phyloP scores from a whole-genome alignment of 2,797 vertebrate genomes.

The Sebastes goodei region DNA sequence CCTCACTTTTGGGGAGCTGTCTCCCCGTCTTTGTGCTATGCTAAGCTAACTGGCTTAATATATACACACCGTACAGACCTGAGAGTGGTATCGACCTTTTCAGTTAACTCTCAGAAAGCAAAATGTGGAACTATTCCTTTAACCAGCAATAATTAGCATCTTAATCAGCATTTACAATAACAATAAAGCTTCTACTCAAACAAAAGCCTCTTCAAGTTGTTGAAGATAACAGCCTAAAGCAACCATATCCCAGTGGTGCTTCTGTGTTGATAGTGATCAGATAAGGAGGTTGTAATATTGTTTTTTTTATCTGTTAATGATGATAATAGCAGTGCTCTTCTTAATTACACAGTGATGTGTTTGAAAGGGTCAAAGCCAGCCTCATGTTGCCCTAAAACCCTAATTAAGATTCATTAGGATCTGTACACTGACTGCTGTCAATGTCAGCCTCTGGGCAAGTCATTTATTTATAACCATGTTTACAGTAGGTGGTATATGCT shows the following conservation, averaged over 20 bases:
- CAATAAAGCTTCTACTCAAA: background rate
- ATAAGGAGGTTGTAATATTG: background rate
- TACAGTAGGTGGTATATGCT: conserved; percentile 43
- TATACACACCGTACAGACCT: background rate
- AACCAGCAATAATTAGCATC: background rate
- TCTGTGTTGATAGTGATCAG: background rate
- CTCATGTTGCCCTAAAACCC: conserved; percentile 23
- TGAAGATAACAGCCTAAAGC: background rate
- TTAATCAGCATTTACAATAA: background rate
- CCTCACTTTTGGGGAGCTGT: background rate
- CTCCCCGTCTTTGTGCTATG: background rate
- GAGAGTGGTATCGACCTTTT: background rate
- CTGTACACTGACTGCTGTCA: conserved; percentile 24
- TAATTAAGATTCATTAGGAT: conserved; percentile 52
- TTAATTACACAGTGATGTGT: conserved; percentile 19
- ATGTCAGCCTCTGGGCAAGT: conserved; percentile 36
- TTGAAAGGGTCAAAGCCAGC: conserved; percentile 13
- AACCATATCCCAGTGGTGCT: background rate
- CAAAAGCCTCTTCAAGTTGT: conserved; percentile 2
- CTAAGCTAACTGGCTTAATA: background rate
- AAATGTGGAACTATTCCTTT: background rate
- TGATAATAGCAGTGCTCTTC: background rate
- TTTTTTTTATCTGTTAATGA: conserved; percentile 2
- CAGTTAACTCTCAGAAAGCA: background rate
- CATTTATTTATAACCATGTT: conserved; percentile 44